Evolutionary conservation across 2,888 invertebrate species (phyloP), one percentile per base, ranked within the genome.

Genomic region (Ennomos quercinarius): DNA sequence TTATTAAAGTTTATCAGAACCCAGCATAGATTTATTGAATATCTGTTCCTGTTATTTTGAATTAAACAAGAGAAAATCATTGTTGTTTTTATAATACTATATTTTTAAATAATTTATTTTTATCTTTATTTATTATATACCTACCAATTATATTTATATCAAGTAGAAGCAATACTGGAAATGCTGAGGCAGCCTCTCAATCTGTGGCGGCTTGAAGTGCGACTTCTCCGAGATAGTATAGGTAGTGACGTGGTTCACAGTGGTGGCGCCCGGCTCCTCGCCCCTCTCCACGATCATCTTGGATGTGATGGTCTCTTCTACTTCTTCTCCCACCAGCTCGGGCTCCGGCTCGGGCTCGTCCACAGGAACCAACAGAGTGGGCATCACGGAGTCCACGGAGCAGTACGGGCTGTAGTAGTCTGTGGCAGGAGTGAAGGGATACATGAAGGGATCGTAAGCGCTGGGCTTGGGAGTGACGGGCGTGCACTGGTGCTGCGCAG

Each of bases 171-270:
- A 83, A 64, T 92, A 92, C 54, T 91, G 91, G 83, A 89, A 81
- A 66, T 92, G 91, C 63, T 91, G 83, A 1, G 92, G 91, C 36
- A 92, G 66, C 36, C 73, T 79, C 56, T 88, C 86, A 38, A 89
- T 81, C 57, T 87, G 80, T 0, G 91, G 91, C 0, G 81, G 83
- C 67, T 73, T 87, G 55, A 86, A 91, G 60, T 89, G 87, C 0
- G 90, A 79, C 56, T 90, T 91, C 48, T 91, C 92, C 2, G 86
- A 81, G 3, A 91, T 64, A 0, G 90, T 89, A 65, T 91, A 91
- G 0, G 86, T 88, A 74, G 83, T 92, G 0, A 91, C 83, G 49
- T 91, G 91, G 60, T 89, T 89, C 1, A 92, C 87, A 8, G 87
- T 86, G 0, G 88, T 78, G 0, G 84, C 70, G 0, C 90, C 91